Percentiles rank a stretch among this genome's conserved stretches.
Evolutionary conservation across 2,797 vertebrate genomes (phyloP).

Genomic region (Bryconaethiops microstoma): DNA sequence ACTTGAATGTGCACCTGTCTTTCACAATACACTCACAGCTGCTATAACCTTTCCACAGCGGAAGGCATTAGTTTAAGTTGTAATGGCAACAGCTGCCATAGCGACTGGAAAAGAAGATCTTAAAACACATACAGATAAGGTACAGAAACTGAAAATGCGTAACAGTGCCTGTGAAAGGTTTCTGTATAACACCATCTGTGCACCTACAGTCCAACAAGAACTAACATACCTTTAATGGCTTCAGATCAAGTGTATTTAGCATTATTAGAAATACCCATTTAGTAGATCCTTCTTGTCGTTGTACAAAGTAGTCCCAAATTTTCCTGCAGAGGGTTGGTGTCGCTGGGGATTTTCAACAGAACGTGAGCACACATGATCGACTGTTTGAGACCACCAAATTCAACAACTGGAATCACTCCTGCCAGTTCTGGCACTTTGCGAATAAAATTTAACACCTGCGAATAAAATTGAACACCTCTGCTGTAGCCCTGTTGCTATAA

Average conservation of each 20-base stretch:
- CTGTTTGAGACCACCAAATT: too few relatives aligned
- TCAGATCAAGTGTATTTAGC: too few relatives aligned
- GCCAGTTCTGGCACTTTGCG: too few relatives aligned
- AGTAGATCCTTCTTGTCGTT: too few relatives aligned
- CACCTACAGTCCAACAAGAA: neutral
- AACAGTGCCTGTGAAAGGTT: neutral
- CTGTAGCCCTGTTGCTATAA: neutral
- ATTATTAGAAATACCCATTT: too few relatives aligned
- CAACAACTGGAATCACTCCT: too few relatives aligned
- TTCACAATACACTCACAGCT: conserved; percentile 25
- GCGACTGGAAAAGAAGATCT: conserved; percentile 2
- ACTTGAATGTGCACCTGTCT: conserved; percentile 36
- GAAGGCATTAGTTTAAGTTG: conserved; percentile 9
- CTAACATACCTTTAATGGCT: neutral
- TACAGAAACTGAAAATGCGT: neutral
- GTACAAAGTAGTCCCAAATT: too few relatives aligned
- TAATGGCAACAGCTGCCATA: conserved; percentile 17
- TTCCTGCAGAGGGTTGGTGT: too few relatives aligned
- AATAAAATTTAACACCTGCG: too few relatives aligned
- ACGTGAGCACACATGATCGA: too few relatives aligned
- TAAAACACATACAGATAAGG: neutral
- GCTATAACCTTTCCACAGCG: conserved; percentile 24
- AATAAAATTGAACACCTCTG: too few relatives aligned
- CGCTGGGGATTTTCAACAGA: too few relatives aligned
- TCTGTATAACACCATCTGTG: neutral